Conservation (phyloP, 2,113 vertebrate genomes). For the Salvator merianae region DNA sequence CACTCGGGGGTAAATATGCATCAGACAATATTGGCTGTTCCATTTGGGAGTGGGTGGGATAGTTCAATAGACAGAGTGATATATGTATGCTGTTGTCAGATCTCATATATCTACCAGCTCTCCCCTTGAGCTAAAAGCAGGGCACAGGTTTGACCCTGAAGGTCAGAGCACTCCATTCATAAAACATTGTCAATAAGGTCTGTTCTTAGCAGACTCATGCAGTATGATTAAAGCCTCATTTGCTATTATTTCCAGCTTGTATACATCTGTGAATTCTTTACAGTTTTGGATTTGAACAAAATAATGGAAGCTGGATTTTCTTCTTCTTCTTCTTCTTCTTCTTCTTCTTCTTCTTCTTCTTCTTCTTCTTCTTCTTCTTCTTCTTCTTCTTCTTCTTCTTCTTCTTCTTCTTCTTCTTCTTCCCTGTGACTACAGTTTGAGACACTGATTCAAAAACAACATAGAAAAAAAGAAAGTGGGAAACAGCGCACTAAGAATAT, state of each 20-base stretch:
- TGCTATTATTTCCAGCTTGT: not conserved
- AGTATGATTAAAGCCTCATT: not conserved
- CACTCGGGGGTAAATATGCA: not conserved
- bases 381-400: not conserved
- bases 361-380: no score
- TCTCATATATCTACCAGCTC: not conserved
- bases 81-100: not conserved
- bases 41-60: not conserved
- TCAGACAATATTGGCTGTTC: not conserved
- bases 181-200: not conserved
- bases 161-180: not conserved
- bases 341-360: no score
- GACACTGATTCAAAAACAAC: not conserved
- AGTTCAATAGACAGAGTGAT: conserved; percentile 13
- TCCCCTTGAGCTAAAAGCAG: conserved; percentile 16
- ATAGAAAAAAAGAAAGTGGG: not conserved
- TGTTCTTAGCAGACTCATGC: not conserved
- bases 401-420: not conserved
- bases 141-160: not conserved
- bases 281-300: not conserved
- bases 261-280: not conserved
- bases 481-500: no score
- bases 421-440: not conserved
- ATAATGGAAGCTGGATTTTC: not conserved
- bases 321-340: no score